These are phyloP conservation scores for Ceratosolen fusciceps DNA, from an alignment of 1,140 invertebrate genomes.

Conservation along the genomic window DNA sequence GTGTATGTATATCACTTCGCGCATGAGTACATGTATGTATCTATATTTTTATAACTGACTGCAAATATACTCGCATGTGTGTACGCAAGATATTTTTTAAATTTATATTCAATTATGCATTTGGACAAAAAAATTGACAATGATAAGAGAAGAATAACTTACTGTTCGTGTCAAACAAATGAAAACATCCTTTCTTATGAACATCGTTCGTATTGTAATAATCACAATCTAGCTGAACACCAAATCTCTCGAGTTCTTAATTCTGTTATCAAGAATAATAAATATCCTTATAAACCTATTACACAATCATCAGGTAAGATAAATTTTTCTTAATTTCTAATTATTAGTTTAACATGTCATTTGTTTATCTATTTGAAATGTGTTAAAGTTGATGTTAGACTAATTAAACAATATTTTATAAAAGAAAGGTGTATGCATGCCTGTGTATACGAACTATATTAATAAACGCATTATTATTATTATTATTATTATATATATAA, in stretches of 20 bases:
- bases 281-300: background rate
- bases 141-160: background rate
- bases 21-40: background rate
- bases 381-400: no score
- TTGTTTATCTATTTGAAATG: no score
- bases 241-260: conserved; percentile 15
- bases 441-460: no score
- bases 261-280: conserved; percentile 2
- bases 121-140: conserved; percentile 20
- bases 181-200: background rate
- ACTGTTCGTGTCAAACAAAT: background rate
- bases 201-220: background rate
- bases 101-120: conserved; percentile 4
- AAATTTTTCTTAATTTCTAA: no score
- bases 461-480: no score
- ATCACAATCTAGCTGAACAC: conserved; percentile 1
- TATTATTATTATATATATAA: no score
- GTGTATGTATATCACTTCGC: background rate
- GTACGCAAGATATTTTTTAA: background rate
- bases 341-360: background rate
- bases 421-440: no score
- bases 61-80: background rate
- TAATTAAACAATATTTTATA: no score
- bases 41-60: background rate
- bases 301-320: conserved; percentile 3